Base-by-base conservation (phyloP, 1,140 invertebrate genomes). In the Steinernema khuongi region DNA sequence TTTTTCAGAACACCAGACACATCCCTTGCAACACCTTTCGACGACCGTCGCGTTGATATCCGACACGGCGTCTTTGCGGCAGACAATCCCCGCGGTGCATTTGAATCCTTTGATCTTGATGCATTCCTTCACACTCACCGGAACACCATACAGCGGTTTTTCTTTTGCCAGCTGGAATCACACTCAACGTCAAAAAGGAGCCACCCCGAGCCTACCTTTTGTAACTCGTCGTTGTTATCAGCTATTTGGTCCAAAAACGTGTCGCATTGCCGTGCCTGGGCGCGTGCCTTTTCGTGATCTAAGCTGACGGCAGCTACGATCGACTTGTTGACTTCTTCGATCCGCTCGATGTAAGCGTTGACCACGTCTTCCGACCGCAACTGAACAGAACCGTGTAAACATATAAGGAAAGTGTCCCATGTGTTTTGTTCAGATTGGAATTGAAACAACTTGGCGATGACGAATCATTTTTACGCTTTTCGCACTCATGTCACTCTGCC, bases 311-410 rank as follows among this genome's bases (percentile, higher is more conserved):
- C 71, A 28, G 71, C 71, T 30, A 67, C 66, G 18, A 72, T 69
- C 41, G n/a, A 14, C 14, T 70, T 28, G 71, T 72, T 72, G 28
- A 72, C 44, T 68, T 72, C 71, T 29, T 72, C 71, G 26, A 72
- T 72, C 17, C 71, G 50, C 17, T 68, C 66, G 31, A 72, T 72
- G 71, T 72, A 72, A 18, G 71, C 44, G 18, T 72, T 32, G 26
- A 72, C 60, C 2, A 72, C 14, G 29, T 72, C 71, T 44, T 28
- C 4, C 29, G 71, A 70, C 66, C 28, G 70, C 29, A 72, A 30
- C 71, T 72, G 44, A 71, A 71, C 50, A 7, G 26, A 26, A 60
- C n/a, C n/a, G n/a, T n/a, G n/a, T n/a, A n/a, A n/a, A n/a, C n/a
- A n/a, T n/a, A n/a, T n/a, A n/a, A n/a, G n/a, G n/a, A n/a, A n/a